Percentiles rank a stretch among this genome's conserved stretches.
Evolutionary conservation across 2,113 vertebrate genomes (phyloP).

Genomic region (Dasyprocta punctata): DNA sequence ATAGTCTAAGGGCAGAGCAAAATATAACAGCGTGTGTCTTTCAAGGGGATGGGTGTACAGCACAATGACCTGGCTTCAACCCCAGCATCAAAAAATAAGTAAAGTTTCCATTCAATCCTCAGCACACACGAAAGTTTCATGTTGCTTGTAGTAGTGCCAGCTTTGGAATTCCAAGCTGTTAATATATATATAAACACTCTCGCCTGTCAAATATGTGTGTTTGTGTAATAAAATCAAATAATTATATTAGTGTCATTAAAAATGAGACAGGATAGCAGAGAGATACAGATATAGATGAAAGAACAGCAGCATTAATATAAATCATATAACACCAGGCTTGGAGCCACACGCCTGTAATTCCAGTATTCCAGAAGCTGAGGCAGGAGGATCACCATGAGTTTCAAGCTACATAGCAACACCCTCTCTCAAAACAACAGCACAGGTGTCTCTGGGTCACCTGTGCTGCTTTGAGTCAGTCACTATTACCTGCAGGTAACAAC

Average conservation of each 20-base stretch:
- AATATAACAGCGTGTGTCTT: background rate
- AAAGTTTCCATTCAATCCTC: background rate
- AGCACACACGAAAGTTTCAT: background rate
- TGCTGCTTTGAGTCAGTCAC: too few relatives aligned
- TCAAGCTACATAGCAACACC: background rate
- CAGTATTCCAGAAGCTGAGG: background rate
- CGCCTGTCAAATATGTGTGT: background rate
- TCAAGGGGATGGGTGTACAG: background rate
- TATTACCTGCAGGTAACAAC: too few relatives aligned
- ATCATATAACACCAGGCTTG: background rate
- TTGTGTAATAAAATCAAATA: background rate
- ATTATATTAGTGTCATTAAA: background rate
- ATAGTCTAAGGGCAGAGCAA: background rate
- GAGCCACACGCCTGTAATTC: background rate
- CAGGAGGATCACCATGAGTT: background rate
- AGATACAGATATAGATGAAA: conserved; percentile 7
- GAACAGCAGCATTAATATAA: background rate
- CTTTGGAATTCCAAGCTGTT: background rate
- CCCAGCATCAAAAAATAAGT: background rate
- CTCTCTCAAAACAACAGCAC: background rate
- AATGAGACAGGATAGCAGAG: background rate
- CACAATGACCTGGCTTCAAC: background rate
- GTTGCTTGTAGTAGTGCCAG: background rate
- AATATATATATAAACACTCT: background rate
- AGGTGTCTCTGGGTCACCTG: too few relatives aligned